These are phyloP conservation scores for Prenolepis imparis DNA, from an alignment of 2,888 invertebrate species.

Conservation along the genomic window DNA sequence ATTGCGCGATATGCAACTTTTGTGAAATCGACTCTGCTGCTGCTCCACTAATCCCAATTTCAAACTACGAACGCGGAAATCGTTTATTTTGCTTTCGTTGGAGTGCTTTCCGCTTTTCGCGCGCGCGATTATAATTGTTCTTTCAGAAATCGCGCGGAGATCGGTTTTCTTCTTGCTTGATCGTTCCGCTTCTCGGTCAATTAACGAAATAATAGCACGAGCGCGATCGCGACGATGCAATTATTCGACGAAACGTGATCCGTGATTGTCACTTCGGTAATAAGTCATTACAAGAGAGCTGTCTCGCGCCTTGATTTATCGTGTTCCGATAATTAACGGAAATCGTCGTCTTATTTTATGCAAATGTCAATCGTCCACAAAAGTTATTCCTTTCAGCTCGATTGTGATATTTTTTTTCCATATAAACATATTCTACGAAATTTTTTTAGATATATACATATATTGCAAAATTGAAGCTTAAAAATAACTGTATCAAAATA, in stretches of 20 bases:
- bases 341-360: constrained; percentile 29
- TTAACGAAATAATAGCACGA: not conserved
- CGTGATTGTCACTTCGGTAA: constrained; percentile 19
- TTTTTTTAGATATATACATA: constrained; percentile 1
- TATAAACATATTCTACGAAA: not conserved
- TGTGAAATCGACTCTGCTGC: constrained; percentile 11
- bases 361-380: constrained; percentile 23
- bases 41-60: constrained; percentile 17
- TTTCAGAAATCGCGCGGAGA: not conserved
- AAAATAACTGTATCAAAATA: not conserved
- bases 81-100: constrained; percentile 7
- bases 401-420: not conserved
- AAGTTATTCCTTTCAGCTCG: not conserved
- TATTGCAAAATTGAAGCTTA: not conserved
- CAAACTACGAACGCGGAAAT: constrained; percentile 18
- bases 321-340: constrained; percentile 24
- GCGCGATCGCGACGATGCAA: not conserved
- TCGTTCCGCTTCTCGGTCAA: not conserved
- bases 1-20: constrained; percentile 5
- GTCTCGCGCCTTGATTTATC: not conserved
- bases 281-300: constrained; percentile 13
- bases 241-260: constrained; percentile 22
- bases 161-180: not conserved
- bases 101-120: not conserved
- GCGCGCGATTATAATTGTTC: constrained; percentile 2